phyloP scores from a whole-genome alignment of 2,797 vertebrate genomes.

The Bradypodion ventrale region DNA sequence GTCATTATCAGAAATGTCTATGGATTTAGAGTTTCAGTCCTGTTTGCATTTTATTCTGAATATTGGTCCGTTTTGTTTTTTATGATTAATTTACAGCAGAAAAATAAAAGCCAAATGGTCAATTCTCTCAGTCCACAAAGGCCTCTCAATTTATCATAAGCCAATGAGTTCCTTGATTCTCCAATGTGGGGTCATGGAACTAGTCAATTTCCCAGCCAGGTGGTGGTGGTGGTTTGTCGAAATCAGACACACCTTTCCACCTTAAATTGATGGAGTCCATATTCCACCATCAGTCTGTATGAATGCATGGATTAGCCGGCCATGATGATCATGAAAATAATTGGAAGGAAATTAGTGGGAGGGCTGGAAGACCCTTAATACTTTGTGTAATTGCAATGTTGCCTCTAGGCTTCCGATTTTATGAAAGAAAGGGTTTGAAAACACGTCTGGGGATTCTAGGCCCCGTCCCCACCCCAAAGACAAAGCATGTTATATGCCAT shows the following conservation, averaged over 20 bases:
- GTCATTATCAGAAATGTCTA: neutral
- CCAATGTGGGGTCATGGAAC: neutral
- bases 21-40: slow-evolving; percentile 23
- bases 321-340: neutral
- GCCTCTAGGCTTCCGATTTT: neutral
- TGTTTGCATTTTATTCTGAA: neutral
- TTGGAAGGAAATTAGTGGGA: neutral
- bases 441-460: neutral
- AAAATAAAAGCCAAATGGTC: neutral
- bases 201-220: no score
- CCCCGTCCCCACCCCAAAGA: no score
- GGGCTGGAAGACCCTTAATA: no score
- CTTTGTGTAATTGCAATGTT: no score
- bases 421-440: neutral
- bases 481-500: no score
- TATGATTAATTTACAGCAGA: neutral
- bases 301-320: neutral
- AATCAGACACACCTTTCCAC: neutral
- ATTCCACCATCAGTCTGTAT: neutral
- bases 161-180: neutral
- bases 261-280: neutral
- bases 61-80: no score
- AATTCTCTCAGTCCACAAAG: neutral
- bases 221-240: no score
- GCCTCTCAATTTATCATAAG: neutral